These are phyloP conservation scores for Spinibarbus caldwelli DNA, from an alignment of 2,797 vertebrate species.

Conservation along the genomic window DNA sequence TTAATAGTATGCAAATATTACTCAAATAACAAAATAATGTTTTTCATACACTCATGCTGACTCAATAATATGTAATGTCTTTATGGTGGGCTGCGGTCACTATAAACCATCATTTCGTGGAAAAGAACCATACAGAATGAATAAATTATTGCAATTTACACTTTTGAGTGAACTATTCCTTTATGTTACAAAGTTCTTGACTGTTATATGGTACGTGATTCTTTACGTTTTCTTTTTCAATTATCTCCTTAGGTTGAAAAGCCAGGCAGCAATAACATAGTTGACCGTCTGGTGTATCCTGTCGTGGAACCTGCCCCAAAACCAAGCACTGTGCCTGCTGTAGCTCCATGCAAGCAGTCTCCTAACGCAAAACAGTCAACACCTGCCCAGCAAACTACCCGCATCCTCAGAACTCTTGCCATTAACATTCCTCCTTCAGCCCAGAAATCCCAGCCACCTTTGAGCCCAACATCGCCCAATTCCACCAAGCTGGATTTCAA, in stretches of 20 bases:
- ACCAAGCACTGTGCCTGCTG: neutral
- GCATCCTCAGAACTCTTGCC: neutral
- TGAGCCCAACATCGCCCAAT: slow-evolving; percentile 35
- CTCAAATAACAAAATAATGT: neutral
- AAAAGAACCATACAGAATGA: neutral
- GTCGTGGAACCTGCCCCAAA: slow-evolving; percentile 61
- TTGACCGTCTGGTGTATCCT: slow-evolving; percentile 84
- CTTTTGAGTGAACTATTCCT: neutral
- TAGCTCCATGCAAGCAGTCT: neutral
- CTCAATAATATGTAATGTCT: neutral
- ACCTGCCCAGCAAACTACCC: neutral
- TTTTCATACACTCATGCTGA: too few species aligned
- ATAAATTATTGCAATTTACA: neutral
- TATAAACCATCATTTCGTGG: neutral
- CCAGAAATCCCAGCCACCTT: slow-evolving; percentile 31
- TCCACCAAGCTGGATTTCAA: neutral
- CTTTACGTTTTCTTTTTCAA: neutral
- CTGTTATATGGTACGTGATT: neutral
- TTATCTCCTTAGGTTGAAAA: slow-evolving; percentile 69
- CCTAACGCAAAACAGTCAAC: slow-evolving; percentile 1
- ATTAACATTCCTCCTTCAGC: neutral
- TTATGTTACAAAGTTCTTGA: neutral
- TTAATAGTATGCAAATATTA: neutral
- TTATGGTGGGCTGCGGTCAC: neutral
- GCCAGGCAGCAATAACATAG: slow-evolving; percentile 60